Base-by-base conservation (phyloP, 2,888 invertebrate genomes). In the Drosophila leonis region DNA sequence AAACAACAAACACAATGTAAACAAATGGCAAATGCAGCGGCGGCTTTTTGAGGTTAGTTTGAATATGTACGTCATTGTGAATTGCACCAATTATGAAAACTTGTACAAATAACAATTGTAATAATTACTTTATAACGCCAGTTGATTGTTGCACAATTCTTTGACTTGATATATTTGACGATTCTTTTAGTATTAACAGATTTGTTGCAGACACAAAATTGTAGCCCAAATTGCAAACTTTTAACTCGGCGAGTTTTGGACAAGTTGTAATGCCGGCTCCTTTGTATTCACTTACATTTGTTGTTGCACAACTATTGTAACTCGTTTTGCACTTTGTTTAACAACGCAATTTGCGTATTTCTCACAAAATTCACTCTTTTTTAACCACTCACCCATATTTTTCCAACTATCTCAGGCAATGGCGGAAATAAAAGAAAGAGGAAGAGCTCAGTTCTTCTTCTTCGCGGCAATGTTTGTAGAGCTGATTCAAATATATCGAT, bases 381-480 rank as follows among this genome's bases (percentile, higher is more conserved):
- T 78, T 59, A 72, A 69, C 71, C 79, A 90, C 92, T 92, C 87
- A 92, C 92, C 92, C 92, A 92, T 92, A 88, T 91, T 92, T 92
- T 83, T 86, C 88, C 85, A 91, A 92, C 91, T 92, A 89, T 91
- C 91, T 91, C 91, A 91, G 89, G 91, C 92, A 91, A 92, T 91
- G 92, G 92, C 92, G 92, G 93, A 93, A 92, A 92, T 92, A 92
- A 92, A 92, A 92, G 92, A 92, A 91, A 85, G 92, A 92, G 78
- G 78, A 75, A 80, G 69, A 74, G 78, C 65, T 52, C 18, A 72
- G 57, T 75, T 65, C 79, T 65, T 56, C 65, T 64, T 78, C 65
- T 65, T 78, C 44, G 66, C 61, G 35, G 12, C 51, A 49, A 39
- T 67, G 33, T 37, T 46, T 48, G 61, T 51, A 77, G 78, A 31